Evolutionary conservation across 1,140 invertebrate species (phyloP), one percentile per base, ranked within the genome.

Genomic region (Battus philenor): DNA sequence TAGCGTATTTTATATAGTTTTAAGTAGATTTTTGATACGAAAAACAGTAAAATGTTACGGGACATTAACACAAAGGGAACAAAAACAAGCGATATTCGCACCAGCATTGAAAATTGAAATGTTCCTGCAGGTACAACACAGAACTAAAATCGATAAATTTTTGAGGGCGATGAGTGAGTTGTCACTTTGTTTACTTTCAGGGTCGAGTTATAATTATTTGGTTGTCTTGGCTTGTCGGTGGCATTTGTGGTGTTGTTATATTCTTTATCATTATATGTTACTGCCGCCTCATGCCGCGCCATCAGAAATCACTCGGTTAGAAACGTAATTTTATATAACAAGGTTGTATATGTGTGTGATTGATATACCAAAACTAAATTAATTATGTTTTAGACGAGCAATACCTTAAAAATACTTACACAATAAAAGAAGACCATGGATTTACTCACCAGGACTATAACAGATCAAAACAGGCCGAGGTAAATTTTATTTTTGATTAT

Each of bases 241-340:
- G 86, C 12, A 66, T 86, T 61, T 83, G 83, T 55, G 86, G 86
- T 36, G 82, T 87, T 58, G 54, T 84, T 71, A 81, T 83, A 73
- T 73, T 86, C 56, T 75, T 86, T 51, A 65, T 86, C 65, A 71
- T 87, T 71, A 85, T 86, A 61, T 86, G 81, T 68, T 86, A 87
- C 68, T 87, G 84, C 65, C 79, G 86, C 75, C 84, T 86, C 56
- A 87, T 87, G 86, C 86, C 86, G 68, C 84, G 84, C 36, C 76
- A 87, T 59, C 86, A 86, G 70, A 87, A 87, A 76, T 83, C 83
- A 24, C 79, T 83, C 54, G 81, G 81, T 85, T 64, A 69, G 60
- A 34, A 20, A 6, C 34, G 17, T 8, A 24, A 9, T 39, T n/a
- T 7, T 32, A 24, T 26, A 13, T n/a, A n/a, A n/a, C n/a, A n/a